A percentile compares a stretch with the other conserved stretches of the same genome.
Evolutionary conservation across 2,888 invertebrate species (phyloP).

Genomic region (Unio delphinus): DNA sequence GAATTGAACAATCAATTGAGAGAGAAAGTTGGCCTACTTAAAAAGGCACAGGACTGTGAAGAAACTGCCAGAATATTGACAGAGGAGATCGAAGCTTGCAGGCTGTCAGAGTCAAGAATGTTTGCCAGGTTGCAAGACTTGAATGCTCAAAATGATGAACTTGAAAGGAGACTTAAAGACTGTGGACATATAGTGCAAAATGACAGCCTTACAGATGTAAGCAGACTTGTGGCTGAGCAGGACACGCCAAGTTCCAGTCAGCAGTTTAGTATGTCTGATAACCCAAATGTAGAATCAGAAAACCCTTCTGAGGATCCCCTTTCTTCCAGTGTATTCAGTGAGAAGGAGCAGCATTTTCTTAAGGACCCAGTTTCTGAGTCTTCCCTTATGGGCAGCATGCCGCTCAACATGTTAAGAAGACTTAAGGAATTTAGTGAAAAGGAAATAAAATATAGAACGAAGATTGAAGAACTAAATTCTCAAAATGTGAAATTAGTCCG

Average conservation of each 20-base stretch:
- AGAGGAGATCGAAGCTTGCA: conserved; percentile 34
- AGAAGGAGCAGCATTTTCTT: conserved; percentile 21
- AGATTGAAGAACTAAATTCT: conserved; percentile 29
- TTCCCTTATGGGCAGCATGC: conserved; percentile 30
- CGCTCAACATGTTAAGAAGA: conserved; percentile 35
- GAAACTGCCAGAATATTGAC: conserved; percentile 33
- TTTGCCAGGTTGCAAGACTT: conserved; percentile 35
- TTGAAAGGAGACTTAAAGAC: conserved; percentile 28
- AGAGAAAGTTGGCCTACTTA: conserved; percentile 33
- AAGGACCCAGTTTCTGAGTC: conserved; percentile 27
- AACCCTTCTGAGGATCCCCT: conserved; percentile 35
- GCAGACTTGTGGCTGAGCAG: no score
- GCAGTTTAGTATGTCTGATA: conserved; percentile 26
- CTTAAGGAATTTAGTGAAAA: conserved; percentile 34
- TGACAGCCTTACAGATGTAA: background rate
- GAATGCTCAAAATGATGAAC: conserved; percentile 36
- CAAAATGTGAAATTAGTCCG: conserved; percentile 27
- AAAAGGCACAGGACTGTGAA: conserved; percentile 39
- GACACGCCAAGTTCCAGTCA: no score
- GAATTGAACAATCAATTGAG: conserved; percentile 29
- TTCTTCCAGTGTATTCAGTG: conserved; percentile 25
- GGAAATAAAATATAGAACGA: conserved; percentile 30
- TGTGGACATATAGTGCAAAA: conserved; percentile 3
- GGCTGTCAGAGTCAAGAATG: conserved; percentile 38
- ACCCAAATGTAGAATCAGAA: conserved; percentile 32